These are phyloP conservation scores for Oryzias woworae DNA, from an alignment of 2,113 vertebrate genomes.

Conservation along the genomic window DNA sequence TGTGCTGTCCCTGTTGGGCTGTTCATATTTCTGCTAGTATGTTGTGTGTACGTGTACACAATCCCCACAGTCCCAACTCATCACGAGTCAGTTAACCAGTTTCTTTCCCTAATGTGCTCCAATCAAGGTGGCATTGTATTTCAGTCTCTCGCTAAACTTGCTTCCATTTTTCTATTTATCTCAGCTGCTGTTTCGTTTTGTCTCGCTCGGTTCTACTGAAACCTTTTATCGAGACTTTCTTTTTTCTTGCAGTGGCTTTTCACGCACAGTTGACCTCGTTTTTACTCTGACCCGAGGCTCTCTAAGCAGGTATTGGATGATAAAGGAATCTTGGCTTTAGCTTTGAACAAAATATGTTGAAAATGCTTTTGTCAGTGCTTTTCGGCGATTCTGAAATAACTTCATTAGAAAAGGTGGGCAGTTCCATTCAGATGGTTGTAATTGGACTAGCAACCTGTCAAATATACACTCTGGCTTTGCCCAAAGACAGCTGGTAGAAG, in stretches of 20 bases:
- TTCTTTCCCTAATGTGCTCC: constrained; percentile 42
- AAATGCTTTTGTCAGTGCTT: background rate
- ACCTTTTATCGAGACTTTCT: constrained; percentile 26
- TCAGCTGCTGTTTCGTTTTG: constrained; percentile 43
- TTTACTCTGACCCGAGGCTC: constrained; percentile 15
- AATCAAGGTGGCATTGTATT: constrained; percentile 38
- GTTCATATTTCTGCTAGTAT: constrained; percentile 4
- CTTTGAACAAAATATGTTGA: background rate
- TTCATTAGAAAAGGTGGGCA: no score
- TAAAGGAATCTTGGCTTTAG: background rate
- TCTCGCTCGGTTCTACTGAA: constrained; percentile 31
- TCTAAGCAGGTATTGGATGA: constrained; percentile 4
- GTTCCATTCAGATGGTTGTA: no score
- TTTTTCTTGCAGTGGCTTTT: constrained; percentile 32
- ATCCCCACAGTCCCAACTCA: constrained; percentile 31
- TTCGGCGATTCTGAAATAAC: background rate
- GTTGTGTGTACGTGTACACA: constrained; percentile 14
- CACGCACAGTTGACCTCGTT: constrained; percentile 36
- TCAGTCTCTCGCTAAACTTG: constrained; percentile 34
- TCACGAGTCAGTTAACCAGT: constrained; percentile 48
- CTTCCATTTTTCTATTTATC: constrained; percentile 58
- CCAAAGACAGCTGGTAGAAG: no score
- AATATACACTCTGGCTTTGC: no score
- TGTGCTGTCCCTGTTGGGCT: background rate
- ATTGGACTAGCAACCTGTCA: no score